phyloP scores from a whole-genome alignment of 2,113 vertebrate genomes.

The Prionailurus bengalensis region DNA sequence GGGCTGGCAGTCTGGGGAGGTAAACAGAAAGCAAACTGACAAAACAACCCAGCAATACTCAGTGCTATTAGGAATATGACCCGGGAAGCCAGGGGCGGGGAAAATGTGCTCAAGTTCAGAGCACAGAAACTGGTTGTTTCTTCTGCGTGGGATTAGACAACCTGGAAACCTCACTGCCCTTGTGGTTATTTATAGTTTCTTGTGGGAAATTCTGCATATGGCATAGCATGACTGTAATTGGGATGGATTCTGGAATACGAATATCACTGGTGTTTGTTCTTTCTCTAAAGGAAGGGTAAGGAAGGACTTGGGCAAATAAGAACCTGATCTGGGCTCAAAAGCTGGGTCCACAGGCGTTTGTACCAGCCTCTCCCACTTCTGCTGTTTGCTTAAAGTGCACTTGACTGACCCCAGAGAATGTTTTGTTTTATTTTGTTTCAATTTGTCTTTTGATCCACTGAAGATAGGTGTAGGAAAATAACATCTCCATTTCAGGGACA shows the following conservation, averaged over 20 bases:
- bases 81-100: not conserved
- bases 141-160: not conserved
- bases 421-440: conserved; percentile 67
- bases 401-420: conserved; percentile 31
- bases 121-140: not conserved
- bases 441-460: conserved; percentile 74
- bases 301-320: conserved; percentile 66
- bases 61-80: not conserved
- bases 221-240: not conserved
- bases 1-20: not conserved
- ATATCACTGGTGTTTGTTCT: not conserved
- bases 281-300: conserved; percentile 38
- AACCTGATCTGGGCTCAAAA: conserved; percentile 66
- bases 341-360: conserved; percentile 30
- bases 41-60: not conserved
- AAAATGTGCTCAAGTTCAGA: not conserved
- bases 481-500: conserved; percentile 68
- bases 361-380: conserved; percentile 75
- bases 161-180: not conserved
- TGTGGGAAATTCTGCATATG: not conserved
- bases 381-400: conserved; percentile 63
- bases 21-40: not conserved
- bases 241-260: not conserved
- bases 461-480: conserved; percentile 76
- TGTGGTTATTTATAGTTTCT: not conserved